Evolutionary conservation across 1,140 invertebrate genomes (phyloP).

Genomic region (Drosophila subobscura): DNA sequence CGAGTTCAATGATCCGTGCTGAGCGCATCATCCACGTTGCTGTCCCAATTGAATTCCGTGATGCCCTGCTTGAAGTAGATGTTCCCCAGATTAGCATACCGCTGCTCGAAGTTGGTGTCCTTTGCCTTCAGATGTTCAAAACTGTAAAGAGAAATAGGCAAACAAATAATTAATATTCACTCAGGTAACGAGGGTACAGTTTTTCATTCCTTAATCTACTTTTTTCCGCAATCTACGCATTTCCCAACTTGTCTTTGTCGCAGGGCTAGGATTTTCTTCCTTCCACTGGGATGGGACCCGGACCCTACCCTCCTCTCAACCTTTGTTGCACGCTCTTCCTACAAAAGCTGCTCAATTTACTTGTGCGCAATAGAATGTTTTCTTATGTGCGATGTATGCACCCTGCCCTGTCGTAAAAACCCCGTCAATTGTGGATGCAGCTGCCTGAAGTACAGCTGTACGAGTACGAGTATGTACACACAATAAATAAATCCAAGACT

Average conservation of each 20-base stretch:
- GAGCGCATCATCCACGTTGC: constrained; percentile 89
- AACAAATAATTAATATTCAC: not conserved
- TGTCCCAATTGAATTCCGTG: constrained; percentile 94
- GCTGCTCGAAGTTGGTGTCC: constrained; percentile 91
- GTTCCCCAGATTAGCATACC: constrained; percentile 91
- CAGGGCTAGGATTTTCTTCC: constrained; percentile 17
- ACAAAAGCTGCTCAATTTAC: constrained; percentile 58
- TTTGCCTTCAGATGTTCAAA: constrained; percentile 91
- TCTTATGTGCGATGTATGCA: constrained; percentile 16
- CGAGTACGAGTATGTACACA: constrained; percentile 36
- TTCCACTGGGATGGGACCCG: too few relatives aligned
- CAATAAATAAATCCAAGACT: constrained; percentile 45
- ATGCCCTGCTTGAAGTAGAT: constrained; percentile 88
- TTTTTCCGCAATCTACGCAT: constrained; percentile 27
- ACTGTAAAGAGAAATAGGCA: constrained; percentile 81
- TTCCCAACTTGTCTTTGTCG: constrained; percentile 33
- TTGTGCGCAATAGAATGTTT: constrained; percentile 38
- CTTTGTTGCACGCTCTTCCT: constrained; percentile 14
- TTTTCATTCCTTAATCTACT: constrained; percentile 28
- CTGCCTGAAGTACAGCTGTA: constrained; percentile 52
- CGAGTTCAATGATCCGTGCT: constrained; percentile 81
- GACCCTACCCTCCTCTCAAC: not conserved
- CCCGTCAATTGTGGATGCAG: constrained; percentile 61
- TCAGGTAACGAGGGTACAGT: constrained; percentile 23
- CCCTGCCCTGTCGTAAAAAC: constrained; percentile 23